Evolutionary conservation across 1,140 invertebrate genomes (phyloP), one percentile per base, ranked within the genome.

Genomic region (Trissolcus basalis): DNA sequence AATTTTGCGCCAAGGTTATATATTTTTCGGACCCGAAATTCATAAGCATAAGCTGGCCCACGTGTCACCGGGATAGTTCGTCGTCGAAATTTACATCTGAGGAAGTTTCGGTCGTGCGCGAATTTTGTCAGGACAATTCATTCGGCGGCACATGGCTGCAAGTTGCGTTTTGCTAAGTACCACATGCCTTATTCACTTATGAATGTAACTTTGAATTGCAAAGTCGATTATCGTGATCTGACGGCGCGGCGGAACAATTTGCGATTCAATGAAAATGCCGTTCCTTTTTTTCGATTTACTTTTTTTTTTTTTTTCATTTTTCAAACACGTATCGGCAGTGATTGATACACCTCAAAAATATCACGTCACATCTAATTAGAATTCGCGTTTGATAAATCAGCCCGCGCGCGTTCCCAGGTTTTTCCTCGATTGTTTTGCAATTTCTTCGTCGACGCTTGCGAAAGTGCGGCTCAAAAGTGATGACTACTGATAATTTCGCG

Each of bases 11-110:
- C 83, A 83, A 83, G 83, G 81, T 83, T 74, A 79, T 55, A 53
- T 27, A 80, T 84, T 86, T 85, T 80, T 81, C 80, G 65, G 59
- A 67, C 68, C 54, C 67, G 73, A 83, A 82, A 27, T 84, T 80
- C 56, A 67, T 45, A 64, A 69, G 12, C 19, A 27, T 36, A 64
- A 63, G 55, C 12, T 43, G 70, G 19, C 19, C 19, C 19, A 27
- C 19, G 19, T 27, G 19, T 27, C 19, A 6, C 19, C 19, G 19
- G 6, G 19, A 27, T 27, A 53, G 72, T 76, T 64, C 58, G 53
- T 68, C 51, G 50, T 51, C 48, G 6, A 12, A 58, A 73, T 79
- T 73, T 77, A 69, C 65, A 71, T 70, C 58, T 43, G 53, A 27
- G 9, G 1, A 47, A 77, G 49, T 71, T 71, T 77, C 61, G 63